Percentiles rank a stretch among this genome's conserved stretches.
phyloP scores from a whole-genome alignment of 2,113 vertebrate genomes.

The Gobio gobio region DNA sequence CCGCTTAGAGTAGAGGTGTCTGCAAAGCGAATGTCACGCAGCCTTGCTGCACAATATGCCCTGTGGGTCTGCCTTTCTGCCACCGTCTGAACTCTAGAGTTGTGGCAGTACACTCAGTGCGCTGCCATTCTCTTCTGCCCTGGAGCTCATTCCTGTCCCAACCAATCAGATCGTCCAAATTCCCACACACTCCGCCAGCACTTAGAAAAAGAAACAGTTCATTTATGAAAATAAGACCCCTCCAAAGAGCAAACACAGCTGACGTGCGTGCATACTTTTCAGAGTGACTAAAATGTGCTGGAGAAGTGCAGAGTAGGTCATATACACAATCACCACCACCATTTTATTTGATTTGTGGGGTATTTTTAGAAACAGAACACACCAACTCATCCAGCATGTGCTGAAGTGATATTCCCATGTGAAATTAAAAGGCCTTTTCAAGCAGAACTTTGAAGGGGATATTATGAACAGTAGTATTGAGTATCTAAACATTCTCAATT shows the following conservation, averaged over 20 bases:
- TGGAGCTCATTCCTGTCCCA: conserved; percentile 53
- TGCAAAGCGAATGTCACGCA: conserved; percentile 37
- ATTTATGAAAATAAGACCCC: conserved; percentile 47
- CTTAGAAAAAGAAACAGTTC: conserved; percentile 58
- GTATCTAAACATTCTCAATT: background rate
- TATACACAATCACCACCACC: background rate
- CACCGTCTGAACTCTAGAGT: conserved; percentile 41
- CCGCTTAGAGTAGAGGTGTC: conserved; percentile 41
- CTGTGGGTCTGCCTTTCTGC: conserved; percentile 46
- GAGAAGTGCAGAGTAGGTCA: background rate
- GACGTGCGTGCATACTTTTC: background rate
- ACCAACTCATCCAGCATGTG: background rate
- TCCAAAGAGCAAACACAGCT: conserved; percentile 22
- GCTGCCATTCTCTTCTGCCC: conserved; percentile 39
- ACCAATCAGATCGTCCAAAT: conserved; percentile 66
- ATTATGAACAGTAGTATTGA: background rate
- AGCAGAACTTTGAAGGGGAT: background rate
- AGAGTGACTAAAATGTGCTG: background rate
- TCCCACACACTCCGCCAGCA: conserved; percentile 56
- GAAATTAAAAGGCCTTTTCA: background rate
- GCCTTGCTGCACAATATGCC: conserved; percentile 27
- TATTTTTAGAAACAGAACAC: background rate
- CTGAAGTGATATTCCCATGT: background rate
- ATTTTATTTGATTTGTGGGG: background rate
- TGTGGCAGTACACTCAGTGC: conserved; percentile 41